These are phyloP conservation scores for Etheostoma perlongum DNA, from an alignment of 2,797 vertebrate species.

Conservation along the genomic window DNA sequence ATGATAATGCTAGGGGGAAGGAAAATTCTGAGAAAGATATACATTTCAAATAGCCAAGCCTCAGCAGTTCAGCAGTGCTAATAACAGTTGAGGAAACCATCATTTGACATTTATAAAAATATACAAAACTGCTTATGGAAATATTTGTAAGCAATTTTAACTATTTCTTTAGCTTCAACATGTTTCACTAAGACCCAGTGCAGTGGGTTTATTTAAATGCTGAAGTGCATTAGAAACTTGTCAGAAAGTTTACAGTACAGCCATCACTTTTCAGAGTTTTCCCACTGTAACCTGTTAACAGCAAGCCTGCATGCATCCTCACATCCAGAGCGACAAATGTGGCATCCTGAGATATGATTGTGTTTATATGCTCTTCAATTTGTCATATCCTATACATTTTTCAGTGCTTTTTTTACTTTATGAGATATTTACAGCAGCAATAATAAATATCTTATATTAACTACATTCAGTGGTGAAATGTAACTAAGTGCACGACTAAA, in stretches of 20 bases:
- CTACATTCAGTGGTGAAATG: too few species aligned
- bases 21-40: constrained; percentile 2
- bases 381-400: too few species aligned
- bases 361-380: too few species aligned
- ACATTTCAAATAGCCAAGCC: constrained; percentile 2
- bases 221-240: constrained; percentile 7
- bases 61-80: constrained; percentile 20
- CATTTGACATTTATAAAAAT: constrained; percentile 19
- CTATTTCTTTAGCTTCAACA: background rate
- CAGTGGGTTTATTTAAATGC: constrained; percentile 7
- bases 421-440: too few species aligned
- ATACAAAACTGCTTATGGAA: constrained; percentile 32
- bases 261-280: constrained; percentile 27
- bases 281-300: background rate
- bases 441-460: too few species aligned
- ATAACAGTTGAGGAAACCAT: background rate
- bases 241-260: constrained; percentile 24
- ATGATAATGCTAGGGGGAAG: background rate
- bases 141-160: constrained; percentile 15
- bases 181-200: background rate
- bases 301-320: background rate
- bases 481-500: too few species aligned
- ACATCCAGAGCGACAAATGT: too few species aligned
- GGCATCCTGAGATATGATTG: too few species aligned
- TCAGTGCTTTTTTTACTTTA: too few species aligned